A percentile compares a stretch with the other conserved stretches of the same genome.
Conservation (phyloP, 2,797 vertebrate species). For the Cheirogaleus major region DNA sequence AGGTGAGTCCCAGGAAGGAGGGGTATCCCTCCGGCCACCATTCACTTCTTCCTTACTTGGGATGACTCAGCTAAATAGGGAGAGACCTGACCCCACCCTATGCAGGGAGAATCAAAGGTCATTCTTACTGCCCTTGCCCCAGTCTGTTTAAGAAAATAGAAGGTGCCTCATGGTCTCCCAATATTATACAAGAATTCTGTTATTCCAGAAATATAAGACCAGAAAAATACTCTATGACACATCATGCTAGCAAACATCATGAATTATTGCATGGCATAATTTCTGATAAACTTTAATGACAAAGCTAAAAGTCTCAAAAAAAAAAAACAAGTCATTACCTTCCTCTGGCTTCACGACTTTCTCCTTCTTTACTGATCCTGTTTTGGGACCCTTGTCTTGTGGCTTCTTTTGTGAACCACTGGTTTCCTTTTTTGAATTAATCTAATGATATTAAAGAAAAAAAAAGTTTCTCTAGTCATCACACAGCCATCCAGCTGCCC, state of each 20-base stretch:
- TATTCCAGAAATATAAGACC: not conserved
- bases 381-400: conserved; percentile 89
- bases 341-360: conserved; percentile 89
- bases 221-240: not conserved
- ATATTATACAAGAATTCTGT: not conserved
- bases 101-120: not conserved
- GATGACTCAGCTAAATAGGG: not conserved
- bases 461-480: conserved; percentile 27
- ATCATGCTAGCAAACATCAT: not conserved
- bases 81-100: not conserved
- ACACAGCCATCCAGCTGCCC: not conserved
- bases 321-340: conserved; percentile 84
- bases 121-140: not conserved
- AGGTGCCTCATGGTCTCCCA: not conserved
- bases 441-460: conserved; percentile 82
- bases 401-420: conserved; percentile 92
- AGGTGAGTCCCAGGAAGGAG: not conserved
- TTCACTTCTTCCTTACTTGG: not conserved
- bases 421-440: conserved; percentile 89
- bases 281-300: conserved; percentile 33
- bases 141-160: not conserved
- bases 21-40: not conserved
- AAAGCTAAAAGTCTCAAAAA: conserved; percentile 62
- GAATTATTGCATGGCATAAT: not conserved
- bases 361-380: conserved; percentile 94